Evolutionary conservation across 1,140 invertebrate species (phyloP), one percentile per base, ranked within the genome.

Genomic region (Sitobion miscanthi): DNA sequence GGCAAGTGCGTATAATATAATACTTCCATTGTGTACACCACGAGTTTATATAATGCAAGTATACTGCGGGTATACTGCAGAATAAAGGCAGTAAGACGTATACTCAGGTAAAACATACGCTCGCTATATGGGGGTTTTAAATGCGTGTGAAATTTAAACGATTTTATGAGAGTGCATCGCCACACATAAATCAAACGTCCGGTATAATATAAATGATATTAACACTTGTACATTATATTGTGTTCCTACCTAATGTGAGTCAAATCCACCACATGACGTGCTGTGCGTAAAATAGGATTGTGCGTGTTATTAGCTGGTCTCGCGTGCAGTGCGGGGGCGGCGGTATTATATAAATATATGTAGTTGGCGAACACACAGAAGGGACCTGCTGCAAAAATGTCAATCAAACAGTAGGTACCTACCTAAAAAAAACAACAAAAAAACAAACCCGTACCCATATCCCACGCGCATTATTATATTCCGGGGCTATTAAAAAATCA

Each of bases 401-500:
- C 90, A 91, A 77, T 91, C 90, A 77, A 91, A 91, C 14, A 9
- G 54, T 38, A 38, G 25, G n/a, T 54, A 54, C 17, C 23, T 90
- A 90, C 89, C 54, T 77, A 45, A 45, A n/a, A 69, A 69, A 91
- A 77, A 62, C 62, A 45, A 42, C 42, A 83, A 82, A 35, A 82
- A n/a, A 35, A 35, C 14, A 3, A 47, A 42, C 35, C 35, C 25
- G 42, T 25, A 45, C 85, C 85, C 21, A 30, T 47, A 47, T 83
- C 82, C 82, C 35, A 87, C 86, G 25, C 25, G 25, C 38, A 38
- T 85, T 85, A 38, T 45, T 83, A 23, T 77, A 82, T 82, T 86
- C 47, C 2, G 25, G 45, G 38, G 38, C 38, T 91, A 91, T 91
- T 91, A 91, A 91, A 91, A 91, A 91, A 62, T 77, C 89, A 91